Conservation (phyloP, 2,888 invertebrate genomes). For the Apeira syringaria region DNA sequence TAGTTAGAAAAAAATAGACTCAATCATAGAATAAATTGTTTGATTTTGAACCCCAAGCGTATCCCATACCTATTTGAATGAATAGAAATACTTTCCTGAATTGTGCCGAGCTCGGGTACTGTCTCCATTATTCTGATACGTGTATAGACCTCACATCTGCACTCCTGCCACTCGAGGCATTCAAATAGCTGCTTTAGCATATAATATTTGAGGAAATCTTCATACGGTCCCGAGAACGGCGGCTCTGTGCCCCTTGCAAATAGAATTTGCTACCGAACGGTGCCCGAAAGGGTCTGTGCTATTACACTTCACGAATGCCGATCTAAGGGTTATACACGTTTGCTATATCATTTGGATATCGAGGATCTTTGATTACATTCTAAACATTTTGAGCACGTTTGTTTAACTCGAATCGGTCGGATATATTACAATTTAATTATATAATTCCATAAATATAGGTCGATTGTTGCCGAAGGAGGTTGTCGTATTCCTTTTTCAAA, state of each 20-base stretch:
- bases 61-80: neutral
- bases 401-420: conserved; percentile 1
- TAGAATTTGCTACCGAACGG: conserved; percentile 59
- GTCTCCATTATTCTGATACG: conserved; percentile 6
- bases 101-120: conserved; percentile 5
- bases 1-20: too few relatives aligned
- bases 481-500: conserved; percentile 26
- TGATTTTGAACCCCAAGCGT: too few relatives aligned
- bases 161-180: conserved; percentile 45
- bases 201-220: conserved; percentile 54
- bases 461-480: neutral
- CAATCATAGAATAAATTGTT: too few relatives aligned
- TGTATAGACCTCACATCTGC: conserved; percentile 38
- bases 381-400: conserved; percentile 20
- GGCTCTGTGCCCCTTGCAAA: conserved; percentile 47
- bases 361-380: conserved; percentile 29
- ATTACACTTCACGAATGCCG: conserved; percentile 48
- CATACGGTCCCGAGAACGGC: conserved; percentile 35
- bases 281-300: conserved; percentile 50
- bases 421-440: conserved; percentile 9
- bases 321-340: conserved; percentile 44
- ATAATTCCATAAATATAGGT: conserved; percentile 20
- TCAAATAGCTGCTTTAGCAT: conserved; percentile 61
- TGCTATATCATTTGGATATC: conserved; percentile 42
- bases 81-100: neutral